Evolutionary conservation across 92 coral and sea anemone genomes (phyloP).

Genomic region (Paragorgia papillata): DNA sequence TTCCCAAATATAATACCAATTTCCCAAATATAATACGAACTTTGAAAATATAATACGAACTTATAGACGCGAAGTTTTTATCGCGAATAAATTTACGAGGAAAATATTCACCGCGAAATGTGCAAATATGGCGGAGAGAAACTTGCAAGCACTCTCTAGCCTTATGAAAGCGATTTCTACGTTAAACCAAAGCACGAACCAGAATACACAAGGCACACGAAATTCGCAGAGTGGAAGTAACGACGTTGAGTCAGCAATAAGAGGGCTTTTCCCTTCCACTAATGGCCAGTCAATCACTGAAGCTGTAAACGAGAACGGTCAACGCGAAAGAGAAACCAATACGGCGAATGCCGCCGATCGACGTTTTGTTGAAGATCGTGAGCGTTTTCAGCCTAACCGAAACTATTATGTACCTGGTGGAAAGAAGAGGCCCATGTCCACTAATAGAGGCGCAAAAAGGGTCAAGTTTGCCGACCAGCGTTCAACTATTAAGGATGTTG

Average conservation of each 20-base stretch:
- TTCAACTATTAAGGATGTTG: constrained; percentile 28
- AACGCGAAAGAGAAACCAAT: too few species aligned
- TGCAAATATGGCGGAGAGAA: constrained; percentile 24
- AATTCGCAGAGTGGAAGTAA: neutral
- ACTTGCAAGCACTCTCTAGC: constrained; percentile 11
- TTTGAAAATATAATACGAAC: constrained; percentile 1
- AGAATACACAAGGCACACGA: constrained; percentile 2
- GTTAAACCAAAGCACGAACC: constrained; percentile 1
- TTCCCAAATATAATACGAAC: too few species aligned
- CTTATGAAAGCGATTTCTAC: constrained; percentile 23
- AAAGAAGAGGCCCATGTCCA: constrained; percentile 10
- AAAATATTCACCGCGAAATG: neutral
- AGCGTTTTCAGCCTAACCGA: constrained; percentile 6
- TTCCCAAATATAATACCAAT: too few species aligned
- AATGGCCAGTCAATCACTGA: constrained; percentile 6
- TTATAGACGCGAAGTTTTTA: constrained; percentile 3
- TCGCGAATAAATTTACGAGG: constrained; percentile 5
- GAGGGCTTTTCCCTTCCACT: constrained; percentile 26
- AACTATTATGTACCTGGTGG: constrained; percentile 10
- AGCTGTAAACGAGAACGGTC: neutral
- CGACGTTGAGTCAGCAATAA: constrained; percentile 29
- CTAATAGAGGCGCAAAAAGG: constrained; percentile 1
- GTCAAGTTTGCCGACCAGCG: constrained; percentile 14
- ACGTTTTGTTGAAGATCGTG: constrained; percentile 2
- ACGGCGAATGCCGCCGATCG: constrained; percentile 8